These are phyloP conservation scores for Hafferia zeledoni DNA, from an alignment of 2,797 vertebrate genomes.

Conservation along the genomic window DNA sequence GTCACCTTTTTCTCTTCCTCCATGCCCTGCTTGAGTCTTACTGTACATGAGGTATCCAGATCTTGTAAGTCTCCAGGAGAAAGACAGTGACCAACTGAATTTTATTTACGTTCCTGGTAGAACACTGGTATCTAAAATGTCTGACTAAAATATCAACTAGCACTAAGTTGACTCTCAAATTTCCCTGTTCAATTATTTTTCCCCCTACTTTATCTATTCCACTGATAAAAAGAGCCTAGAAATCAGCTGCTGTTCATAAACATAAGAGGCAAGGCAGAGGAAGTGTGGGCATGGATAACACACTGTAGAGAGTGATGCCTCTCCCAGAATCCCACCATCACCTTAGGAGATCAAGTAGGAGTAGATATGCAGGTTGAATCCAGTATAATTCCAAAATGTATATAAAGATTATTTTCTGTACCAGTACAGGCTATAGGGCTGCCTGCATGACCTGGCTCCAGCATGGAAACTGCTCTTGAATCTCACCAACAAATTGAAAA, in stretches of 20 bases:
- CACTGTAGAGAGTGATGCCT: fast-evolving
- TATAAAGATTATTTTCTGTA: not conserved
- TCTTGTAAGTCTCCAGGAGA: not conserved
- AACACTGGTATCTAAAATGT: not conserved
- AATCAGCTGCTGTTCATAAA: not conserved
- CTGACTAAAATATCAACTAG: not conserved
- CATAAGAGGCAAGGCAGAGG: not conserved
- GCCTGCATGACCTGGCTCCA: not conserved
- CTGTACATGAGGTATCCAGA: not conserved
- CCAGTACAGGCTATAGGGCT: not conserved
- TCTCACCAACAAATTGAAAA: not conserved
- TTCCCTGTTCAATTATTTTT: not conserved
- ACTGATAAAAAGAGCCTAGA: not conserved
- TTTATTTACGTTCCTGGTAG: not conserved
- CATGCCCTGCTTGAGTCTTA: not conserved
- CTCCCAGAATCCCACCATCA: not conserved
- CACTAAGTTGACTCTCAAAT: not conserved
- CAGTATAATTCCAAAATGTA: not conserved
- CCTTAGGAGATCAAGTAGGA: not conserved
- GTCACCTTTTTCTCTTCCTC: not conserved
- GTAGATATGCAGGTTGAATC: not conserved
- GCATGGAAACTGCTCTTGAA: not conserved
- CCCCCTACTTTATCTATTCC: not conserved
- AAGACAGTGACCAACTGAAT: not conserved
- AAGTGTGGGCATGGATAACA: not conserved